Percentiles rank a stretch among this genome's conserved stretches.
These are phyloP conservation scores for Exocentrus adspersus DNA, from an alignment of 2,888 invertebrate species.

Conservation along the genomic window DNA sequence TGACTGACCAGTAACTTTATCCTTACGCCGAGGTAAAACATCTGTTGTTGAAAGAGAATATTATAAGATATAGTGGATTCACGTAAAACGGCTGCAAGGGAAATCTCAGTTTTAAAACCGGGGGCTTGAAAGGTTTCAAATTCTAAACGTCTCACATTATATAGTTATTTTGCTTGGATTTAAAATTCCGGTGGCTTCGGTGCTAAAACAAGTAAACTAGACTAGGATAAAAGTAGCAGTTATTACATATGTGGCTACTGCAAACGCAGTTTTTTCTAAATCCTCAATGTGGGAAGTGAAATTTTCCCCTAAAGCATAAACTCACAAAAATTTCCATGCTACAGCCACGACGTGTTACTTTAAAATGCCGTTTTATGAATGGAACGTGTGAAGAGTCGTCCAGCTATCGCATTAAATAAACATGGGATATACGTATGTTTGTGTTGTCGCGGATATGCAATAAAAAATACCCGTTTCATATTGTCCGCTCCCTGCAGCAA, in stretches of 20 bases:
- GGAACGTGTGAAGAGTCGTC: slow-evolving; percentile 22
- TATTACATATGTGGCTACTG: no score
- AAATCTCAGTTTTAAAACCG: no score
- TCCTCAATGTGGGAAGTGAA: no score
- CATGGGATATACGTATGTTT: slow-evolving; percentile 24
- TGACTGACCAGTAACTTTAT: slow-evolving; percentile 14
- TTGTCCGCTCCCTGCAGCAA: background rate
- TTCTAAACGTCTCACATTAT: no score
- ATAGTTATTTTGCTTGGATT: no score
- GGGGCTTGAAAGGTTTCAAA: no score
- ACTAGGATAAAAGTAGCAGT: no score
- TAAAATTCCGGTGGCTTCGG: no score
- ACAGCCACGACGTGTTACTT: slow-evolving; percentile 18
- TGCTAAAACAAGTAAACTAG: no score
- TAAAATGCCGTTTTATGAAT: slow-evolving; percentile 23
- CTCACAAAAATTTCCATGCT: slow-evolving; percentile 13
- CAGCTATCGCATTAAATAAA: slow-evolving; percentile 24
- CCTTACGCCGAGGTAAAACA: background rate
- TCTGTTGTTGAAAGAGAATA: background rate
- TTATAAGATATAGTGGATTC: background rate
- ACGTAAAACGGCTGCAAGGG: no score
- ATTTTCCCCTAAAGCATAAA: background rate
- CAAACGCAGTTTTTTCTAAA: no score
- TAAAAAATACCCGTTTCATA: slow-evolving; percentile 21
- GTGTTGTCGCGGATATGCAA: slow-evolving; percentile 20